Percentiles rank a stretch among this genome's conserved stretches.
These are phyloP conservation scores for Alauda arvensis DNA, from an alignment of 2,797 vertebrate genomes.

Conservation along the genomic window DNA sequence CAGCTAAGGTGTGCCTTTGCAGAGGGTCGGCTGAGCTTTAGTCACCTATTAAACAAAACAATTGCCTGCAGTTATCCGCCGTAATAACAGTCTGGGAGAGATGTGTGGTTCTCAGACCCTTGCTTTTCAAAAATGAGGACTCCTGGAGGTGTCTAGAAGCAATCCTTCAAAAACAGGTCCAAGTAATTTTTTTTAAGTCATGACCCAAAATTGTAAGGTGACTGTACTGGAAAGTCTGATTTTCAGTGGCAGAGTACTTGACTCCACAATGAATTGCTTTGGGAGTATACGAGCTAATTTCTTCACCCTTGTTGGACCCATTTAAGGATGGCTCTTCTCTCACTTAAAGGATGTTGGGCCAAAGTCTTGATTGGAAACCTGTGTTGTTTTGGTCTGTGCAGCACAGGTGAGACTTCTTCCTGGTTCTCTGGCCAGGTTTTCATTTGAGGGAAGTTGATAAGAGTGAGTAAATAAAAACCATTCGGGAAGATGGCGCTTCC, in stretches of 20 bases:
- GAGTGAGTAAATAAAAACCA: neutral
- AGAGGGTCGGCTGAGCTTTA: neutral
- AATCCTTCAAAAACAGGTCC: neutral
- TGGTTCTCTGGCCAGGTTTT: neutral
- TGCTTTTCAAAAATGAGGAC: neutral
- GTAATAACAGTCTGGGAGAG: neutral
- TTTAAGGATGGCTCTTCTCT: neutral
- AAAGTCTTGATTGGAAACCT: neutral
- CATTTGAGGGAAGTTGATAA: neutral
- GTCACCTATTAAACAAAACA: neutral
- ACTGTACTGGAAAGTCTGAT: neutral
- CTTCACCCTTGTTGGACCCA: neutral
- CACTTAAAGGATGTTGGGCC: neutral
- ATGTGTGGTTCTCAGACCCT: neutral
- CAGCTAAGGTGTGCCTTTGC: neutral
- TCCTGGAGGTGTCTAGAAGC: neutral
- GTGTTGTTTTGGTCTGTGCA: neutral
- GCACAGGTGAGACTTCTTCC: neutral
- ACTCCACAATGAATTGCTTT: neutral
- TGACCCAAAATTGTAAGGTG: neutral
- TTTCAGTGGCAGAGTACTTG: neutral
- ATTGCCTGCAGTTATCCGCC: neutral
- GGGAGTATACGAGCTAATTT: neutral
- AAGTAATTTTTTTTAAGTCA: neutral
- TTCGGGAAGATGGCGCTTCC: neutral